These are phyloP conservation scores for Dryobates pubescens DNA, from an alignment of 2,797 vertebrate species.

Conservation along the genomic window DNA sequence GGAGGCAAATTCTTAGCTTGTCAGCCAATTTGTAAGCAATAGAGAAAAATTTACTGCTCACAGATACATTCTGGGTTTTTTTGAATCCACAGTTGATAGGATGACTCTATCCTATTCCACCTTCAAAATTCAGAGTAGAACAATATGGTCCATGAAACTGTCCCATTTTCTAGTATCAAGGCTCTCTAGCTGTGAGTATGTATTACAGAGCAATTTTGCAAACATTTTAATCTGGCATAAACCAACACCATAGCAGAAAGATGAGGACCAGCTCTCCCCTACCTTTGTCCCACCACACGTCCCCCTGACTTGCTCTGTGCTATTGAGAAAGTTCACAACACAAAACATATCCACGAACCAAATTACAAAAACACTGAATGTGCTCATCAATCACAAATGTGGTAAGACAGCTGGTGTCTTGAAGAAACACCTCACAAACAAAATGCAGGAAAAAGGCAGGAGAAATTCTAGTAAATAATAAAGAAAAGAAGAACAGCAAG, in stretches of 20 bases:
- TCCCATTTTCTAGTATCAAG: background rate
- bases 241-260: background rate
- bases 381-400: background rate
- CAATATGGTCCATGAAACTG: background rate
- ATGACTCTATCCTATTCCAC: background rate
- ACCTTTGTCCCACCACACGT: background rate
- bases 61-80: fast-evolving
- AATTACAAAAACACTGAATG: background rate
- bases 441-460: background rate
- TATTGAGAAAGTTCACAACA: background rate
- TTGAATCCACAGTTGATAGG: background rate
- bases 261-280: background rate
- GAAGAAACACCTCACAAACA: background rate
- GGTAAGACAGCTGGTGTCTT: background rate
- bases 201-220: background rate
- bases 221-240: background rate
- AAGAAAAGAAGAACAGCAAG: background rate
- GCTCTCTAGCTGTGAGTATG: background rate
- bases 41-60: background rate
- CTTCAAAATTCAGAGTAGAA: background rate
- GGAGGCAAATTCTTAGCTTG: background rate
- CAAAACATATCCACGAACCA: background rate
- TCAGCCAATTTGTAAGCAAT: background rate
- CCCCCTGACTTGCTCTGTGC: no score
- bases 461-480: background rate